These are phyloP conservation scores for Dasyprocta punctata DNA, from an alignment of 2,113 vertebrate species.

Conservation along the genomic window DNA sequence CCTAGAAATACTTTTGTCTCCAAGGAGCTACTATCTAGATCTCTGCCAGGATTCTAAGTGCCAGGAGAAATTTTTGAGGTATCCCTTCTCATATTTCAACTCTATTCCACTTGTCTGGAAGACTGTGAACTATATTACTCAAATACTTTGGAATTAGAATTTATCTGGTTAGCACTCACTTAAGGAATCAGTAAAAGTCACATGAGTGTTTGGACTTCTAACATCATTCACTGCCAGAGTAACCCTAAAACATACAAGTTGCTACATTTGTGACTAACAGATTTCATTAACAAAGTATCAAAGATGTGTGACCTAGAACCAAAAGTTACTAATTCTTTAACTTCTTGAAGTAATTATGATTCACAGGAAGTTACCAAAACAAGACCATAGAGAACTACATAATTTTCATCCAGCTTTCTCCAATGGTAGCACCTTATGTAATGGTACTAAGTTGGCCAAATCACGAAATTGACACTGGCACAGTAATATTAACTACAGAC, in stretches of 20 bases:
- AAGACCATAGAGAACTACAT: neutral
- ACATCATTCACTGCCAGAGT: too few species aligned
- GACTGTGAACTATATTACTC: neutral
- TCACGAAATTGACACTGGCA: neutral
- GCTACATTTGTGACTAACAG: too few species aligned
- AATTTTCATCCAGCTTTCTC: neutral
- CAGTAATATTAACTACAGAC: neutral
- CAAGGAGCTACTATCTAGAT: neutral
- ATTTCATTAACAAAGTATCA: too few species aligned
- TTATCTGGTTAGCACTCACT: neutral
- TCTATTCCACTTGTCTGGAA: too few species aligned
- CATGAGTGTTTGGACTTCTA: too few species aligned
- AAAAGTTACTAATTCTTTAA: too few species aligned
- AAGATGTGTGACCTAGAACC: too few species aligned
- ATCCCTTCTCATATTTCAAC: neutral
- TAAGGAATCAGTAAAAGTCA: neutral
- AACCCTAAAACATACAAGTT: too few species aligned
- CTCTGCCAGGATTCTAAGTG: neutral
- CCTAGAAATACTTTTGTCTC: neutral
- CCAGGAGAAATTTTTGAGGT: neutral
- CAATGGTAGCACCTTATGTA: neutral
- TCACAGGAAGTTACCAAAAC: neutral
- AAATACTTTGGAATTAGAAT: neutral
- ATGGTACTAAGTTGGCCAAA: neutral
- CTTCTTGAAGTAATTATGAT: neutral